Base-by-base conservation (phyloP, 2,888 invertebrate genomes). In the Cryptus armator region DNA sequence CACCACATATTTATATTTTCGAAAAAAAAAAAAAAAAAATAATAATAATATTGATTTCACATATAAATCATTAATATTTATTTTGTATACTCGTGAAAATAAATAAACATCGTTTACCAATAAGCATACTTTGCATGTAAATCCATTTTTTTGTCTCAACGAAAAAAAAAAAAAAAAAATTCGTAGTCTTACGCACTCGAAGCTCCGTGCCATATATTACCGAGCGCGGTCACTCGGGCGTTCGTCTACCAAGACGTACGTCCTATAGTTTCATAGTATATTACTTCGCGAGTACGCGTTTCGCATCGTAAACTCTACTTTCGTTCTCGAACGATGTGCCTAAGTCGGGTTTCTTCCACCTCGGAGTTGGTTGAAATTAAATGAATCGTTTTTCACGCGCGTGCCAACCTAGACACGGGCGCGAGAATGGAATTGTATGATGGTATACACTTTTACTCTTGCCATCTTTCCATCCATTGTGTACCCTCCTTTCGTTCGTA, bases 291-390 rank as follows among this genome's bases (percentile, higher is more conserved):
- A 44, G 76, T 71, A 85, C 85, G 76, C 85, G 85, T 85, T 75
- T 79, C 85, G 85, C 85, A 85, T 85, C 83, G 85, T 83, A 85
- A 85, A 85, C 62, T 80, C 70, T 67, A 85, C 85, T 85, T 85
- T 85, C 85, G 79, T 85, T 85, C 85, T 85, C 83, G 85, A 83
- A 72, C 79, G 76, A 46, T 64, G 71, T 59, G 68, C 62, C 70
- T 37, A n/a, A 48, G 46, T 4, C 32, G 10, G 68, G 48, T 68
- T 24, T 68, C 53, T 70, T 53, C 44, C 44, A 71, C 74, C 29
- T 68, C 24, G 19, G 29, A n/a, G 32, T 24, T 43, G 48, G 4
- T n/a, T n/a, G 59, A 62, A 51, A 85, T 85, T 71, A 83, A 85
- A 85, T 74, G 75, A 83, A 83, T 85, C 85, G 83, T 81, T 85